phyloP scores from a whole-genome alignment of 2,888 invertebrate species.

The Caenorhabditis plicata region DNA sequence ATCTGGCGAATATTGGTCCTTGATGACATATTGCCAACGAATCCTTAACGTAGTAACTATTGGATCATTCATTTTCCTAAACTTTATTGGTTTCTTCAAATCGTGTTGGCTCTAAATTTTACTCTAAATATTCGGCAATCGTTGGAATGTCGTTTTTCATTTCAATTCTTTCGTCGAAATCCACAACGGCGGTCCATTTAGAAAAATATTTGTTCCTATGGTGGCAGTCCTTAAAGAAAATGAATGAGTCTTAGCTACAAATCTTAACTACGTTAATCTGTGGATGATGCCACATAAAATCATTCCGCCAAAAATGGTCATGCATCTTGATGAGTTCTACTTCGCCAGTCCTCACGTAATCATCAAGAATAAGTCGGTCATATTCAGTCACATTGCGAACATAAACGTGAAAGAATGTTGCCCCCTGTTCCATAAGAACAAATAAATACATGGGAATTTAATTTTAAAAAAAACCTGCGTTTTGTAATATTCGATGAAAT shows the following conservation, averaged over 20 bases:
- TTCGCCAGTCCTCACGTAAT: slow-evolving; percentile 20
- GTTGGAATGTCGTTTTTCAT: slow-evolving; percentile 10
- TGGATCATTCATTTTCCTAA: slow-evolving; percentile 8
- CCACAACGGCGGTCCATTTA: slow-evolving; percentile 20
- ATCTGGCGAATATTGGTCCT: slow-evolving; percentile 4
- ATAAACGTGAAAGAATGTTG: slow-evolving; percentile 25
- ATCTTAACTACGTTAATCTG: slow-evolving; percentile 11
- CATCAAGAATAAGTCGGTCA: slow-evolving; percentile 13
- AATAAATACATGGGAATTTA: too few relatives aligned
- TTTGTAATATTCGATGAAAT: slow-evolving; percentile 25
- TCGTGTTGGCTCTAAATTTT: too few relatives aligned
- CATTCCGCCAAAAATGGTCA: slow-evolving; percentile 19
- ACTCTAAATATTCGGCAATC: slow-evolving; percentile 15
- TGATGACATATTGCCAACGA: slow-evolving; percentile 12
- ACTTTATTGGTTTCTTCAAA: neutral
- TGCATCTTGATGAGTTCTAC: slow-evolving; percentile 9
- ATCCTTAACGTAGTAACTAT: slow-evolving; percentile 11
- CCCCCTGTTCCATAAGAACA: too few relatives aligned
- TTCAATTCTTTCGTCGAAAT: slow-evolving; percentile 20
- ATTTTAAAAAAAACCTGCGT: too few relatives aligned
- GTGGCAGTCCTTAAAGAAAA: slow-evolving; percentile 23
- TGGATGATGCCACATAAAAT: slow-evolving; percentile 17
- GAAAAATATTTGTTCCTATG: slow-evolving; percentile 10
- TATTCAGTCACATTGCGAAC: slow-evolving; percentile 8
- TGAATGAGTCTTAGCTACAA: neutral